These are phyloP conservation scores for Elysia crispata DNA, from an alignment of 2,888 invertebrate species.

Conservation along the genomic window DNA sequence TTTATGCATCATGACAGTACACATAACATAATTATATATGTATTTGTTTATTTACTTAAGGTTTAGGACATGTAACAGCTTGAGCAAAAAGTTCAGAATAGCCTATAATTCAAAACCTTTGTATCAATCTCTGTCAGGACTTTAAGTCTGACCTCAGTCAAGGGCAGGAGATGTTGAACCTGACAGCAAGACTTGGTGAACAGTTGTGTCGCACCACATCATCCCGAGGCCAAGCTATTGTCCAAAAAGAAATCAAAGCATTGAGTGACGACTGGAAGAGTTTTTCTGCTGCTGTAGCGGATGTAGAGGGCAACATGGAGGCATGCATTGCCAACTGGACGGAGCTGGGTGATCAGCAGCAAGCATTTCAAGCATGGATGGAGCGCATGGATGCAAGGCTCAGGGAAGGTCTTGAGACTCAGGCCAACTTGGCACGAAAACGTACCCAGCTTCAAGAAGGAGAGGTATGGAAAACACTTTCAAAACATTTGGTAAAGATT, in stretches of 20 bases:
- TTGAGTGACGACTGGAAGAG: conserved; percentile 72
- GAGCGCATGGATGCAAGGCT: conserved; percentile 64
- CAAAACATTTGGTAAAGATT: no score
- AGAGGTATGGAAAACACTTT: conserved; percentile 61
- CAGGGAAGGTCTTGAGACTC: conserved; percentile 62
- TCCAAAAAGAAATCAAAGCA: conserved; percentile 69
- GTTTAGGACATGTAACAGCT: no score
- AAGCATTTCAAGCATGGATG: conserved; percentile 90
- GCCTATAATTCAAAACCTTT: no score
- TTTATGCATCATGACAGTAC: no score
- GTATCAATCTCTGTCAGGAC: conserved; percentile 73
- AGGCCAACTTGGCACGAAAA: conserved; percentile 63
- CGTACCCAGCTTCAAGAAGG: conserved; percentile 62
- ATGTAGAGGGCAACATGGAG: conserved; percentile 88
- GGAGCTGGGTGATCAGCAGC: conserved; percentile 91
- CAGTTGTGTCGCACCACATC: conserved; percentile 82
- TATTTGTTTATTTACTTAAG: no score
- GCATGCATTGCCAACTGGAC: conserved; percentile 94
- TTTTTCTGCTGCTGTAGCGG: conserved; percentile 79
- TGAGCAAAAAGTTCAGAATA: no score
- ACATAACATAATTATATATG: no score
- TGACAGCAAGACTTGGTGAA: conserved; percentile 83
- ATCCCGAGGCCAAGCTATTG: conserved; percentile 69
- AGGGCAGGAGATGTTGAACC: conserved; percentile 81
- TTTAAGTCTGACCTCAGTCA: conserved; percentile 81